Base-by-base conservation (phyloP, 2,113 vertebrate species). In the Chloroceryle aenea region DNA sequence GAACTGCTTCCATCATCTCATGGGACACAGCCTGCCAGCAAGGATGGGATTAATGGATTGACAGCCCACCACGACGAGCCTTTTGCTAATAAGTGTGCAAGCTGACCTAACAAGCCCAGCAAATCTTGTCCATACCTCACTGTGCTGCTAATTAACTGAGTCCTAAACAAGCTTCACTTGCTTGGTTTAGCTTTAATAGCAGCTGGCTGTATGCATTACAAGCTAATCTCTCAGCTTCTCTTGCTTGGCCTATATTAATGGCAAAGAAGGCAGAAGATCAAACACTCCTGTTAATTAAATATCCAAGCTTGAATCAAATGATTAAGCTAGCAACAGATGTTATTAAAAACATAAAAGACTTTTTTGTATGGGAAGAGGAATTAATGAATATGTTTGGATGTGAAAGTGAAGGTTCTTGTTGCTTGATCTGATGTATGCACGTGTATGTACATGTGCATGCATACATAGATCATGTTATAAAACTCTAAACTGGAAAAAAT, bases 81-180 rank as follows among this genome's bases (percentile, higher is more conserved):
- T 78, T 64, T n/a, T 74, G 69, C 91, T 90, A 87, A 94, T 88
- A 87, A 89, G 43, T 23, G 3, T 73, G 73, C 61, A 86, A 77
- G 87, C n/a, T 27, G 66, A 86, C 48, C 82, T 87, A 84, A 90
- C 47, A 91, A 82, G 82, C 48, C 80, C 78, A 87, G 71, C 20
- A 91, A 82, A 91, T 68, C 85, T 78, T 83, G 67, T 93, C 95
- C 92, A 13, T 97, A 87, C 50, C 81, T 96, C 81, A 36, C 95
- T 75, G 95, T 76, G 75, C 42, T 85, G 77, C 75, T 94, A 92
- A 95, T 93, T 91, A 95, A 91, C 67, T 91, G 87, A 74, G 22
- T 90, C 76, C 75, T 95, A 94, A 97, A 76, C 62, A 75, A 92
- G 66, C 47, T 69, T 67, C 82, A 62, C 63, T 95, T 84, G 73